These are phyloP conservation scores for Ptilodon capucinus DNA, from an alignment of 2,888 invertebrate species.

Conservation along the genomic window DNA sequence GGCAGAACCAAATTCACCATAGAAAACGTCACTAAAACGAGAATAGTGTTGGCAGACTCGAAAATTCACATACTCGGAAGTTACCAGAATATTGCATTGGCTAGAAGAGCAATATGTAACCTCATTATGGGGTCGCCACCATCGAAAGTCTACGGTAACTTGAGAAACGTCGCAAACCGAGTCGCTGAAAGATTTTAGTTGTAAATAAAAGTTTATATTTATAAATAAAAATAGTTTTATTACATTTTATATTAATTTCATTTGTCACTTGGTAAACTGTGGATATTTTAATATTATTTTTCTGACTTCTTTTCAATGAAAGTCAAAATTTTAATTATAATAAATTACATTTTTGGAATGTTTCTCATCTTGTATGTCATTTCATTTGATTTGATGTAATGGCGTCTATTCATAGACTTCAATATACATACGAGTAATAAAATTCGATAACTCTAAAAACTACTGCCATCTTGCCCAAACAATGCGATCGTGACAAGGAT, in stretches of 20 bases:
- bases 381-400: too few species aligned
- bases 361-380: too few species aligned
- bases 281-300: too few species aligned
- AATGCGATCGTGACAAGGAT: too few species aligned
- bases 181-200: constrained; percentile 89
- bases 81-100: constrained; percentile 97
- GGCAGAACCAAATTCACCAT: constrained; percentile 99
- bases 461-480: too few species aligned
- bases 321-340: too few species aligned
- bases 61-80: constrained; percentile 99
- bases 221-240: constrained; percentile 32
- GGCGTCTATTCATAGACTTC: too few species aligned
- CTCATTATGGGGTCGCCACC: constrained; percentile 98
- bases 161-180: constrained; percentile 92
- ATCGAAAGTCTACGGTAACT: constrained; percentile 98
- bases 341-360: not conserved
- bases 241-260: not conserved
- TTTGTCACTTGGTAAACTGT: too few species aligned
- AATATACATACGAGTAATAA: too few species aligned
- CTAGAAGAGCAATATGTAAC: constrained; percentile 97
- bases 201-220: constrained; percentile 54
- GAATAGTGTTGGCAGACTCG: constrained; percentile 97
- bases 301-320: too few species aligned
- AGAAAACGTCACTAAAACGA: constrained; percentile 99
- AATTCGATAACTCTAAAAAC: too few species aligned